Conservation (phyloP, 2,888 invertebrate species). For the Drosophila mulleri region DNA sequence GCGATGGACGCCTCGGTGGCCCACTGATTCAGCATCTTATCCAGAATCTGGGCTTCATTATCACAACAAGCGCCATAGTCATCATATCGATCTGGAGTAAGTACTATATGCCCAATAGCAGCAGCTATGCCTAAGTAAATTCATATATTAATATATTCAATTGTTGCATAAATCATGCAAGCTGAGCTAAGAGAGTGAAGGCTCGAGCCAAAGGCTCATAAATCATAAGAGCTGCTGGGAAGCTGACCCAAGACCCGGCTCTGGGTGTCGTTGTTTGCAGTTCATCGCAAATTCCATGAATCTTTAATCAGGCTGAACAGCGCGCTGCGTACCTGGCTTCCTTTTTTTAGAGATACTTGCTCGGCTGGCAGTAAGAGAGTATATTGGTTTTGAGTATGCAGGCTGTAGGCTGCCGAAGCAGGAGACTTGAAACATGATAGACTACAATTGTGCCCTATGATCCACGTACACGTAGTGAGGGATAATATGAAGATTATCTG, state of each 20-base stretch:
- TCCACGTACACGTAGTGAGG: too few species aligned
- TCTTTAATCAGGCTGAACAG: constrained; percentile 61
- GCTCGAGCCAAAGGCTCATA: constrained; percentile 40
- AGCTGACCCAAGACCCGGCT: constrained; percentile 8
- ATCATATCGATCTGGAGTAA: constrained; percentile 81
- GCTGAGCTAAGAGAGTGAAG: not conserved
- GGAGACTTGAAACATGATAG: not conserved
- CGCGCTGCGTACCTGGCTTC: constrained; percentile 17
- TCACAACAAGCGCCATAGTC: constrained; percentile 77
- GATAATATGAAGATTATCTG: too few species aligned
- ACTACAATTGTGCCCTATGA: too few species aligned
- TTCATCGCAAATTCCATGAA: constrained; percentile 74
- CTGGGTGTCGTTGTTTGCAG: constrained; percentile 47
- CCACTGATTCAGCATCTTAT: constrained; percentile 74
- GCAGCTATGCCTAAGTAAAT: constrained; percentile 10
- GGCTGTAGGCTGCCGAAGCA: not conserved
- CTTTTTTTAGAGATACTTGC: not conserved
- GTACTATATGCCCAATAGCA: constrained; percentile 4
- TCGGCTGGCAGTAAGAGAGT: not conserved
- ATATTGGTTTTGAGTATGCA: not conserved
- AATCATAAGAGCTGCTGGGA: constrained; percentile 52
- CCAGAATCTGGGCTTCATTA: constrained; percentile 82
- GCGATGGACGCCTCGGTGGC: constrained; percentile 71
- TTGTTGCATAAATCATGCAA: constrained; percentile 54
- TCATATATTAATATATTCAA: constrained; percentile 38